Evolutionary conservation across 2,113 vertebrate species (phyloP).

Genomic region (Platysternon megacephalum): DNA sequence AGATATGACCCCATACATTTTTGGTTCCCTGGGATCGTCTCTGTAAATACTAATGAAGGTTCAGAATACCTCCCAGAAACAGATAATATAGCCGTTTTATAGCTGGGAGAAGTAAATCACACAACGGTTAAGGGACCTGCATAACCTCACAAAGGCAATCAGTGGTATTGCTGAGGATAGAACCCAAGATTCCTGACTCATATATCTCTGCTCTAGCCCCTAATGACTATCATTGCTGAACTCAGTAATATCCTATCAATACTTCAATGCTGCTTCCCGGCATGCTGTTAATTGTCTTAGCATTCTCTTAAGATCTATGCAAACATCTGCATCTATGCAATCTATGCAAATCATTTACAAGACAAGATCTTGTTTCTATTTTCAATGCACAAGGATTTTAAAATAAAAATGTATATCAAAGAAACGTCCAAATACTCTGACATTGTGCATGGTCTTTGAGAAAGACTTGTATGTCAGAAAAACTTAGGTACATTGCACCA

Average conservation of each 20-base stretch:
- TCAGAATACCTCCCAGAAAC: neutral
- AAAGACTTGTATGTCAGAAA: neutral
- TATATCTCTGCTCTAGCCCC: neutral
- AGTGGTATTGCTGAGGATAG: neutral
- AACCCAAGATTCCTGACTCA: neutral
- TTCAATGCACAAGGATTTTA: neutral
- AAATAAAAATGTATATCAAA: neutral
- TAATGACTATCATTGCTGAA: neutral
- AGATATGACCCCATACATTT: neutral
- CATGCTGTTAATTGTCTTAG: neutral
- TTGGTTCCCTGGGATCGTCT: conserved; percentile 8
- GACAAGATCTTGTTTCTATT: neutral
- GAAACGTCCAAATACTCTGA: neutral
- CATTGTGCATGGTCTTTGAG: neutral
- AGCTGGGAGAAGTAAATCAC: neutral
- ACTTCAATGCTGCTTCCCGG: neutral
- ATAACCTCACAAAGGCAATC: rapidly evolving
- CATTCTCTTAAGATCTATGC: neutral
- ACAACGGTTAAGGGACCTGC: neutral
- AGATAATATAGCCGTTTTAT: conserved; percentile 29
- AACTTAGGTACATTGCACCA: neutral
- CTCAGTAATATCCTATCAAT: neutral
- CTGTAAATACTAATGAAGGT: neutral
- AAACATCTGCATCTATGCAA: too few relatives aligned
- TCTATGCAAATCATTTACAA: neutral